Base-by-base conservation (phyloP, 1,140 invertebrate species). In the Drosophila prosaltans region DNA sequence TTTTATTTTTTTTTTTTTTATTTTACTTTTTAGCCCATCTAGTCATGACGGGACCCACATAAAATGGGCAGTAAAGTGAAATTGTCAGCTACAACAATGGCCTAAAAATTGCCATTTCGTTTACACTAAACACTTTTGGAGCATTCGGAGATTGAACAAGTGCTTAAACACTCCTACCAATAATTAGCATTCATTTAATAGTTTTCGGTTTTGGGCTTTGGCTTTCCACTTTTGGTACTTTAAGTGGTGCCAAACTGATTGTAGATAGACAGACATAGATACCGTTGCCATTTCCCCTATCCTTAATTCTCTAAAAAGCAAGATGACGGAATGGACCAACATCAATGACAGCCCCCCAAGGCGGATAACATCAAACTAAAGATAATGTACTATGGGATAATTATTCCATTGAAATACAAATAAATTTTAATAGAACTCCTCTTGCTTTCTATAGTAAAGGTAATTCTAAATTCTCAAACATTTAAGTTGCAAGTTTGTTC, bases 131-230 rank as follows among this genome's bases (percentile, higher is more conserved):
- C 48, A 75, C 80, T 61, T 58, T 51, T 3, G 8, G 5, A 9
- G 2, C 16, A 24, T 26, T 39, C 51, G 11, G 26, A 54, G 41
- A 54, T 61, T 26, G n/a, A 8, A 48, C 24, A 24, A 67, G 59
- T 63, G 40, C 51, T 66, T 58, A 57, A 75, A 63, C 69, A 51
- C 67, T 78, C 32, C 9, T 24, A 78, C 57, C 84, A 84, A 78
- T 89, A 81, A 89, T 89, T 89, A 89, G 78, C 74, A 89, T 89
- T 89, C 72, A 83, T 80, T 84, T 89, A 78, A 89, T 81, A 81
- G 80, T 79, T 76, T 67, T 58, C 69, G 59, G 45, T 51, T 69
- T 73, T 65, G 58, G 63, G 69, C 59, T 66, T 61, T 30, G 65
- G 57, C 65, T 74, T 61, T 60, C 60, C 64, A 71, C 9, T 36